Evolutionary conservation across 2,888 invertebrate genomes (phyloP).

Genomic region (Hyppa rectilinea): DNA sequence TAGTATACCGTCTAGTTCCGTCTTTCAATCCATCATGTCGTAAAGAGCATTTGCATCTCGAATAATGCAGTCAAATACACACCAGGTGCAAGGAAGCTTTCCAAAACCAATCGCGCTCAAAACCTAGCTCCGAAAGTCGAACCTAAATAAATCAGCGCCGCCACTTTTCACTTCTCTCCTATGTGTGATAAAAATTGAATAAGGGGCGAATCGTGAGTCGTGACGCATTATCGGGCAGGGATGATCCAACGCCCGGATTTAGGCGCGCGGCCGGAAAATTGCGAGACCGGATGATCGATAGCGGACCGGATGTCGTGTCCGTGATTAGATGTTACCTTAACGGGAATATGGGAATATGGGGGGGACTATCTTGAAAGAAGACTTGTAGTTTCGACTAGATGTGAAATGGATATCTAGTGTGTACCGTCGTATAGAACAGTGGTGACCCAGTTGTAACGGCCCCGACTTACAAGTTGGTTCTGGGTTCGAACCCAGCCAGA

Average conservation of each 20-base stretch:
- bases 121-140: slow-evolving; percentile 25
- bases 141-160: slow-evolving; percentile 45
- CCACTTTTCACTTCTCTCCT: slow-evolving; percentile 43
- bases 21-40: slow-evolving; percentile 9
- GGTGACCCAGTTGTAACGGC: no score
- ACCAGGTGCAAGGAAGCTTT: slow-evolving; percentile 37
- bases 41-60: slow-evolving; percentile 29
- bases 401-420: neutral
- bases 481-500: no score
- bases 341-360: slow-evolving; percentile 4
- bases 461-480: no score
- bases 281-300: slow-evolving; percentile 82
- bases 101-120: slow-evolving; percentile 36
- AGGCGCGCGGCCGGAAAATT: slow-evolving; percentile 77
- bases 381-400: neutral
- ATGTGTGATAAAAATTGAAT: slow-evolving; percentile 66
- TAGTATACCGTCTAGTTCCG: neutral
- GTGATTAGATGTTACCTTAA: slow-evolving; percentile 71
- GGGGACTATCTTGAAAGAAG: neutral
- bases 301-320: slow-evolving; percentile 77
- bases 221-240: slow-evolving; percentile 81
- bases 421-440: neutral
- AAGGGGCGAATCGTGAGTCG: slow-evolving; percentile 63
- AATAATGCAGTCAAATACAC: slow-evolving; percentile 41
- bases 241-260: slow-evolving; percentile 80